Base-by-base conservation (phyloP, 2,113 vertebrate genomes). In the Clinocottus analis region DNA sequence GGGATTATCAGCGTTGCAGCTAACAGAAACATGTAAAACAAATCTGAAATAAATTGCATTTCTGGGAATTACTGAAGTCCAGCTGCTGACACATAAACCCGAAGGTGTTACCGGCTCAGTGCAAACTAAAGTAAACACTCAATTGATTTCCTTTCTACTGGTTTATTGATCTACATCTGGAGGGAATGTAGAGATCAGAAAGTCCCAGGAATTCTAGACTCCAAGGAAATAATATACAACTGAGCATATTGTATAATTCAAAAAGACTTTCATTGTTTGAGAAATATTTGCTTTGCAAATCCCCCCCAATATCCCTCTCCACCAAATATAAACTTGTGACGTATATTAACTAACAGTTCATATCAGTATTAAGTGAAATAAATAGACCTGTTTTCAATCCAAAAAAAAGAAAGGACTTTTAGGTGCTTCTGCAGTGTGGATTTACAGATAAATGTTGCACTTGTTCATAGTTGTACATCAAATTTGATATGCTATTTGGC, bases 101-200 rank as follows among this genome's bases (percentile, higher is more conserved):
- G 49, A 67, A 49, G 9, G 29, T 74, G 53, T 73, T 43, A 59
- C 21, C 0, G 27, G 69, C 51, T 74, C 16, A 39, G 63, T 73
- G 37, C 55, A 60, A 78, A 81, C 27, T 66, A 67, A 41, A 75
- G 64, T 53, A 73, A 75, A 68, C 60, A 70, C 45, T 43, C 1
- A 25, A 55, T 27, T 56, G 16, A 72, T 78, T 73, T 77, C 37
- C 13, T 58, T 73, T 68, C 68, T 33, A 41, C 41, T 47, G 66
- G 13, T 70, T 67, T 63, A 74, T 55, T 77, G 77, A 70, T 37
- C 51, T 33, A 51, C 23, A 73, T 69, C 37, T 63, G 5, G 33
- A 77, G 60, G 27, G 60, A 77, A 23, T 77, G 35, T 62, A 19
- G 37, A 14, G 39, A 35, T 62, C 56, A 68, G 56, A 58, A 2